Conservation (phyloP, 64 coral and sea anemone genomes). For the Stylophora pistillata region DNA sequence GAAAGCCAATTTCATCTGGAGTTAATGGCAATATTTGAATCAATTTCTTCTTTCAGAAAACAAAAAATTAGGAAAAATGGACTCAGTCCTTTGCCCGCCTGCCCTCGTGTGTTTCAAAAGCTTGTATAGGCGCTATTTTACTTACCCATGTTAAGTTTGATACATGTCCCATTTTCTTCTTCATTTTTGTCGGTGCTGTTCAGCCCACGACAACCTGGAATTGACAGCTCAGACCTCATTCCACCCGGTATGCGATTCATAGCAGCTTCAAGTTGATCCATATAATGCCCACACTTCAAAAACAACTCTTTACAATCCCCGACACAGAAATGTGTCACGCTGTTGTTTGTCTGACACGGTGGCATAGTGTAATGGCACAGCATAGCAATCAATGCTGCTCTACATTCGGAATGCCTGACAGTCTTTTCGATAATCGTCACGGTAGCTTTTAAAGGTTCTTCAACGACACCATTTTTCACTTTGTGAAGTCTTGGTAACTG, state of each 20-base stretch:
- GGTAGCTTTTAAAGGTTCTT: neutral
- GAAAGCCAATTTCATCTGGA: too few species aligned
- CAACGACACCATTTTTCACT: neutral
- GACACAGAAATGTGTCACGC: constrained; percentile 57
- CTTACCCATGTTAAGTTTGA: neutral
- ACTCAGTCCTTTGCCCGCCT: too few species aligned
- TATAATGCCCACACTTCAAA: neutral
- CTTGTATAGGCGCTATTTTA: neutral
- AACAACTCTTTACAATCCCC: constrained; percentile 74
- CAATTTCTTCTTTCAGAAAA: too few species aligned
- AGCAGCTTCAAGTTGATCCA: neutral
- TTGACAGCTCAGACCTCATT: neutral
- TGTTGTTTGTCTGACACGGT: constrained; percentile 54
- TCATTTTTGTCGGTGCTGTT: neutral
- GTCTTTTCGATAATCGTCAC: neutral
- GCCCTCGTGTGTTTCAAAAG: too few species aligned
- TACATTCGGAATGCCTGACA: constrained; percentile 38
- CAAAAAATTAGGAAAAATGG: too few species aligned
- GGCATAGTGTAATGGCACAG: constrained; percentile 85
- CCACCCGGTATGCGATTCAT: neutral
- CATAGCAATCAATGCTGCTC: constrained; percentile 31
- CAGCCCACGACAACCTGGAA: neutral
- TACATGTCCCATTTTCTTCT: neutral
- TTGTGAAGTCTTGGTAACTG: constrained; percentile 7
- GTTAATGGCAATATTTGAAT: too few species aligned